Evolutionary conservation across 2,797 vertebrate genomes (phyloP), one percentile per base, ranked within the genome.

Genomic region (Hylomyscus alleni): DNA sequence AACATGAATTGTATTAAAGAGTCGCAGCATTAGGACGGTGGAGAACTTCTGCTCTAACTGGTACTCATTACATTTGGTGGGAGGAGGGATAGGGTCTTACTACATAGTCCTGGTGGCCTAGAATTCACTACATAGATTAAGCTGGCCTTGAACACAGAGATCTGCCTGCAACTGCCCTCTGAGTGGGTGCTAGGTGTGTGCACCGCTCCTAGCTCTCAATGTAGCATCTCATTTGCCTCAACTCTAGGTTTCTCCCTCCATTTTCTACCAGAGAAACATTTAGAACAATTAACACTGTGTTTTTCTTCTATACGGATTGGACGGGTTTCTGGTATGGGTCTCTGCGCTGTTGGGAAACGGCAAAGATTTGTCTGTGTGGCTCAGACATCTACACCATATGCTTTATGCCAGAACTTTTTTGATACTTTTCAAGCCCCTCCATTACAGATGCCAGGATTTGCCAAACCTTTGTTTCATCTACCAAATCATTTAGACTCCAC

Each of bases 251-350:
- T 95, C 73, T 80, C 86, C 83, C 87, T 65, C 47, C 52, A n/a
- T 94, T 92, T 62, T 76, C 87, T 58, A 44, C 20, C n/a, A 75
- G 37, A 83, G 14, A 78, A 93, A 69, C 47, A 47, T 87, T 58
- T 58, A 67, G 40, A 47, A 47, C n/a, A 85, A 37, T 69, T 44
- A 77, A 85, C 72, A 65, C 78, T 37, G 26, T 31, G 12, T 69
- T 77, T 95, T 92, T 76, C 52, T 89, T 58, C 65, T 77, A 22
- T 34, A 47, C 11, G 62, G 67, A 52, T 47, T 29, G 56, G 54
- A 94, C 15, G 29, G 11, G 60, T 88, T 95, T 82, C 81, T 40
- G 54, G 6, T 82, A 44, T 72, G 94, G 24, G 14, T 88, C 67
- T 93, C 50, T 31, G 72, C 34, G 50, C 62, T 91, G 54, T 19